These are phyloP conservation scores for Alectoris magna DNA, from an alignment of 2,797 vertebrate species.

Conservation along the genomic window DNA sequence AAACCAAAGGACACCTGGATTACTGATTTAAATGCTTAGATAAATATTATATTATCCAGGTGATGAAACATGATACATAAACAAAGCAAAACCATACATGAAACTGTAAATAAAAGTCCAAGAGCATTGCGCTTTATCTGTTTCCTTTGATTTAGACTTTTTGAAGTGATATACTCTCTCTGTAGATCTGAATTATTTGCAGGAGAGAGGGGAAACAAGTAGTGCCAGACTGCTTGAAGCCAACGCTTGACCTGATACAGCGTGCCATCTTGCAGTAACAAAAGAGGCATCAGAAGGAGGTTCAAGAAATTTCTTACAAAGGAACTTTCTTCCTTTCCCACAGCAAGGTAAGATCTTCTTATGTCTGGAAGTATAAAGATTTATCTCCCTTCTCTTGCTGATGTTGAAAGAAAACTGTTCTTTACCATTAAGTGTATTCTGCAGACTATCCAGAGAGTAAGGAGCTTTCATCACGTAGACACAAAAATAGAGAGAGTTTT, in stretches of 20 bases:
- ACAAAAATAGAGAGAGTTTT: slow-evolving; percentile 52
- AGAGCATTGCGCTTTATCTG: not conserved
- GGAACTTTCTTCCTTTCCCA: not conserved
- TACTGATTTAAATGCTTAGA: not conserved
- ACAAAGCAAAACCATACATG: not conserved
- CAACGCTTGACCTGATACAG: not conserved
- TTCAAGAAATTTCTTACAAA: not conserved
- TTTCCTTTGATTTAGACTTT: not conserved
- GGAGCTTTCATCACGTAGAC: slow-evolving; percentile 45
- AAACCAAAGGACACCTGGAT: not conserved
- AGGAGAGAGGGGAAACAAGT: not conserved
- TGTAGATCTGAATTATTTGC: not conserved
- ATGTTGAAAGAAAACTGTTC: slow-evolving; percentile 42
- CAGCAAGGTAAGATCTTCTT: not conserved
- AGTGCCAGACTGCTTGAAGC: not conserved
- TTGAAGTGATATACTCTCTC: not conserved
- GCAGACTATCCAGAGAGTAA: slow-evolving; percentile 15
- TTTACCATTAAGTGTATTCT: slow-evolving; percentile 27
- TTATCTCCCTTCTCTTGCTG: slow-evolving; percentile 12
- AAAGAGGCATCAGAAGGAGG: not conserved
- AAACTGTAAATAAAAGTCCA: not conserved
- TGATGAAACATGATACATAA: not conserved
- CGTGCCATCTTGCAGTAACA: not conserved
- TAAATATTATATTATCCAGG: not conserved
- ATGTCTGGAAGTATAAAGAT: not conserved